phyloP scores from a whole-genome alignment of 1,140 invertebrate species.

The Trichonephila clavata region DNA sequence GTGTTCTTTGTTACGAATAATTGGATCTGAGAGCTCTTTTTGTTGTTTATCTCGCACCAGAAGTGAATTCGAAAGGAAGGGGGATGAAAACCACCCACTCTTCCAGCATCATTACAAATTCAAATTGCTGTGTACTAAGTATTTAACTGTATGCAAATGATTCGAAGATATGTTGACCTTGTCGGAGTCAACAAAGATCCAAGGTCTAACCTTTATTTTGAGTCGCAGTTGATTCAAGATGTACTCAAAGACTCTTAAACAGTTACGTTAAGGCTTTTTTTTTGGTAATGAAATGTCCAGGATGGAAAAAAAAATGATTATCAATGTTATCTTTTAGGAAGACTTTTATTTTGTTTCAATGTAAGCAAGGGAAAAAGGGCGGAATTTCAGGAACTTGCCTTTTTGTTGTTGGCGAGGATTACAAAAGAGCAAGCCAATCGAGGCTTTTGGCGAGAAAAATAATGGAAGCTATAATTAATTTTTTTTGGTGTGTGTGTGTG shows the following conservation, averaged over 20 bases:
- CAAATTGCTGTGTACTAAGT: conserved; percentile 18
- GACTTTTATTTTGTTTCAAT: neutral
- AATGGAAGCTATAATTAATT: conserved; percentile 4
- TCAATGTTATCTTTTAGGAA: neutral
- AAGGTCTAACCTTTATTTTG: conserved; percentile 24
- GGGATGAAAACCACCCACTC: neutral
- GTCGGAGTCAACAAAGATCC: conserved; percentile 13
- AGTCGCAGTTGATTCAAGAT: conserved; percentile 18
- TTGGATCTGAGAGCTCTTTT: neutral
- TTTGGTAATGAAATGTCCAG: neutral
- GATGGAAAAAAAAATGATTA: neutral
- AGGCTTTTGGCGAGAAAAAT: neutral
- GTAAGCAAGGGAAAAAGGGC: neutral
- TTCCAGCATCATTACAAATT: conserved; percentile 14
- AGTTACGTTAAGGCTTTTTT: neutral
- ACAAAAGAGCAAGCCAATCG: neutral
- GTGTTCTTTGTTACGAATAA: neutral
- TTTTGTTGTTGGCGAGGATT: neutral
- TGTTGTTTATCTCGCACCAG: neutral
- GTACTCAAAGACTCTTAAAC: conserved; percentile 34
- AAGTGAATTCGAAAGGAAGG: neutral
- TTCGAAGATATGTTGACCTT: conserved; percentile 46
- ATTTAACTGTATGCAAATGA: conserved; percentile 55
- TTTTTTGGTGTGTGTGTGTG: neutral
- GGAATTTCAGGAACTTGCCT: neutral